These are phyloP conservation scores for Onthophagus sagittarius DNA, from an alignment of 2,888 invertebrate species.

Conservation along the genomic window DNA sequence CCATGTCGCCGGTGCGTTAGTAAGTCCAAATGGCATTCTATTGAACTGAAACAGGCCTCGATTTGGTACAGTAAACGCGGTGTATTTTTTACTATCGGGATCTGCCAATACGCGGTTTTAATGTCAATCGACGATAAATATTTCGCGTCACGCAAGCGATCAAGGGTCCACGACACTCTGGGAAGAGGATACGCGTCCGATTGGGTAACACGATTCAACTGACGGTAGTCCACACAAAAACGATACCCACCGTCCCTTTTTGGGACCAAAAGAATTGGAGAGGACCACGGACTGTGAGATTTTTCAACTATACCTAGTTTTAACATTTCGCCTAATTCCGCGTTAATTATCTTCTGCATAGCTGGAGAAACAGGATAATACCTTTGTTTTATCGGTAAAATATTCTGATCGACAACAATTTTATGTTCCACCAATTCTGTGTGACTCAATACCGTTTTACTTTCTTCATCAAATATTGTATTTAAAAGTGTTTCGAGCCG, in stretches of 20 bases:
- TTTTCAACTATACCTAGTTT: slow-evolving; percentile 29
- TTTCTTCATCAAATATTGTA: too few relatives aligned
- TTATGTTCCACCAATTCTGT: slow-evolving; percentile 2
- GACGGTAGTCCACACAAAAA: slow-evolving; percentile 36
- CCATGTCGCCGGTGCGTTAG: slow-evolving; percentile 34
- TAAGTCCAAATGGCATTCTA: slow-evolving; percentile 35
- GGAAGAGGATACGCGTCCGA: slow-evolving; percentile 37
- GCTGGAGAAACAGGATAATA: slow-evolving; percentile 14
- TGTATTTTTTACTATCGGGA: slow-evolving; percentile 29
- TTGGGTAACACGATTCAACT: slow-evolving; percentile 35
- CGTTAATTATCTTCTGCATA: slow-evolving; percentile 31
- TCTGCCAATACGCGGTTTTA: slow-evolving; percentile 25
- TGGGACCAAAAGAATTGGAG: slow-evolving; percentile 25
- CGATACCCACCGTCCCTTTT: slow-evolving; percentile 31
- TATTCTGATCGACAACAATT: slow-evolving; percentile 1
- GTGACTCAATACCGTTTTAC: too few relatives aligned
- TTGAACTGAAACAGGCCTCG: slow-evolving; percentile 35
- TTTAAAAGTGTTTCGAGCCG: too few relatives aligned
- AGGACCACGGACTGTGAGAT: slow-evolving; percentile 28
- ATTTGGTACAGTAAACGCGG: slow-evolving; percentile 36
- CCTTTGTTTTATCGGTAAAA: slow-evolving; percentile 11
- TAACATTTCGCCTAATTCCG: slow-evolving; percentile 29
- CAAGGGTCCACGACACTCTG: slow-evolving; percentile 33
- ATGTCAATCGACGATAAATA: slow-evolving; percentile 26
- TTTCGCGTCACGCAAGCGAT: slow-evolving; percentile 25